Conservation (phyloP, 2,888 invertebrate genomes). For the Thymelicus sylvestris region DNA sequence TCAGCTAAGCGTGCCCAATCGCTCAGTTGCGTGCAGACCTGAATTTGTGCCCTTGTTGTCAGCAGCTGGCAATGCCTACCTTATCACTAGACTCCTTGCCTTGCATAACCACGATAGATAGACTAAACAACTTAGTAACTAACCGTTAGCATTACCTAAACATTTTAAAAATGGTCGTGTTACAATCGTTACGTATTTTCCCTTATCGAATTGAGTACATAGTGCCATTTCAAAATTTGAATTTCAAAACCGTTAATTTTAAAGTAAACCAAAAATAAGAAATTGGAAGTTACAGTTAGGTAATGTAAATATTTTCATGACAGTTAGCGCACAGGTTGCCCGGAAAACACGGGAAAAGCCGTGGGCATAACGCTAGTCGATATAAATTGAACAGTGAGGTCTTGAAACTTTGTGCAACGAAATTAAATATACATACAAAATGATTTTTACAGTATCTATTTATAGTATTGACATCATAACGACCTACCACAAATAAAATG, state of each 20-base stretch:
- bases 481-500: conserved; percentile 25
- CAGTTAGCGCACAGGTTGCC: too few species aligned
- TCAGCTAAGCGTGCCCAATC: conserved; percentile 33
- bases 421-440: too few species aligned
- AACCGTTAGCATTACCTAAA: conserved; percentile 20
- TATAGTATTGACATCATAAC: too few species aligned
- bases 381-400: too few species aligned
- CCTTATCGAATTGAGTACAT: conserved; percentile 1
- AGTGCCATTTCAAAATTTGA: neutral
- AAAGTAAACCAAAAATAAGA: neutral
- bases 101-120: conserved; percentile 33
- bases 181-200: conserved; percentile 9
- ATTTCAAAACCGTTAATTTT: neutral
- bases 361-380: too few species aligned
- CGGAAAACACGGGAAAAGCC: too few species aligned
- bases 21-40: conserved; percentile 32
- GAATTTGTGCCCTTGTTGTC: conserved; percentile 31
- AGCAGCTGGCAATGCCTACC: conserved; percentile 26
- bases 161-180: conserved; percentile 25
- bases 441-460: too few species aligned
- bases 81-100: conserved; percentile 30
- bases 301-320: too few species aligned
- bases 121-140: conserved; percentile 28
- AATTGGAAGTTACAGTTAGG: too few species aligned
- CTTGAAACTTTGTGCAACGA: too few species aligned